Conservation (phyloP, 1,140 invertebrate species). For the Potamilus streckersoni region DNA sequence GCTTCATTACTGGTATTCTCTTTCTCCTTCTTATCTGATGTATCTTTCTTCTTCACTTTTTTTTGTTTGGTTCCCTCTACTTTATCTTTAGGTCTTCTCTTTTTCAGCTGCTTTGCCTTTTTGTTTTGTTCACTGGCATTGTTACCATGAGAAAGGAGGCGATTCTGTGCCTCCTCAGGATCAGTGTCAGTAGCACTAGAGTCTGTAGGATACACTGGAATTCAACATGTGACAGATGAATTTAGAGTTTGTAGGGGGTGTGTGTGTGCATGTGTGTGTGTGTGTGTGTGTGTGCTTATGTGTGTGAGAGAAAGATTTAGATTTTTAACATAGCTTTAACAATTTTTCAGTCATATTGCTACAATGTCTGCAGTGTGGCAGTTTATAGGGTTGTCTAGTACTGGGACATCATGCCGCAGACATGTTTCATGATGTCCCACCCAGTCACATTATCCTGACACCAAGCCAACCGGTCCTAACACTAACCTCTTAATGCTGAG, state of each 20-base stretch:
- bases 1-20: conserved; percentile 46
- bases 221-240: neutral
- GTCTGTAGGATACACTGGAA: conserved; percentile 40
- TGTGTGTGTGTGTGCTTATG: no score
- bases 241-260: neutral
- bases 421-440: no score
- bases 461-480: no score
- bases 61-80: conserved; percentile 8
- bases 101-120: conserved; percentile 34
- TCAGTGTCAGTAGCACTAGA: conserved; percentile 58
- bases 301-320: no score
- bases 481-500: no score
- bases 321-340: no score
- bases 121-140: conserved; percentile 33
- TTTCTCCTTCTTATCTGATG: conserved; percentile 53
- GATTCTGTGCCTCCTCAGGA: conserved; percentile 47
- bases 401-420: no score
- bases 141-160: conserved; percentile 43
- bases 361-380: no score
- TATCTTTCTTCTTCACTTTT: conserved; percentile 42
- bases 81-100: neutral
- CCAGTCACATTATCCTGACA: no score
- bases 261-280: no score
- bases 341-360: no score
- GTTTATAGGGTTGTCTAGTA: no score